Evolutionary conservation across 2,888 invertebrate species (phyloP).

Genomic region (Tridacna gigas): DNA sequence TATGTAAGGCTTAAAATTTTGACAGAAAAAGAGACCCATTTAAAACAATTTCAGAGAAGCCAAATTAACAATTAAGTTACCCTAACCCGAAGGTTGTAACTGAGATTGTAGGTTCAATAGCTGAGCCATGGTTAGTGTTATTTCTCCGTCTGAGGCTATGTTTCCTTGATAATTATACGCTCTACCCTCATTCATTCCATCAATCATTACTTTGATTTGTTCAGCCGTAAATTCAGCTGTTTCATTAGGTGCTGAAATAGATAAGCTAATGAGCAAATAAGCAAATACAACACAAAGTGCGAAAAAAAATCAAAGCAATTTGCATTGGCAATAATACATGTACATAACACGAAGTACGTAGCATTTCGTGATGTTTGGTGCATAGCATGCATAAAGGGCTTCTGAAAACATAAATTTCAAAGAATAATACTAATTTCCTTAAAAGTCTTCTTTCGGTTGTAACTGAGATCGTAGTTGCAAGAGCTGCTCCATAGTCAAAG

Average conservation of each 20-base stretch:
- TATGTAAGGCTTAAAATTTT: neutral
- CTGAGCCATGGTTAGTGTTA: constrained; percentile 1
- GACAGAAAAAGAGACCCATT: neutral
- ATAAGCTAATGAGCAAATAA: neutral
- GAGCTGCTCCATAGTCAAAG: too few species aligned
- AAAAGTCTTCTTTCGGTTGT: too few species aligned
- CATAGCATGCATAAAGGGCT: too few species aligned
- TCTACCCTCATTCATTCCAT: neutral
- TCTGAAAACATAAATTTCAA: too few species aligned
- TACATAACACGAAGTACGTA: too few species aligned
- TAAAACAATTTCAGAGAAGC: neutral
- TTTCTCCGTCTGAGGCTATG: constrained; percentile 7
- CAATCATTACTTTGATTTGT: constrained; percentile 4
- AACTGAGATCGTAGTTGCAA: too few species aligned
- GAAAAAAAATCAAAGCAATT: too few species aligned
- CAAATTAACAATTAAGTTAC: neutral
- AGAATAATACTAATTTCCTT: too few species aligned
- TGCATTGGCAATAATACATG: too few species aligned
- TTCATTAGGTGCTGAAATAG: neutral
- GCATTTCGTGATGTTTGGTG: too few species aligned
- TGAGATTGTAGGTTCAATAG: neutral
- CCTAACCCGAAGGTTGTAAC: neutral
- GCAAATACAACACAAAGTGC: neutral
- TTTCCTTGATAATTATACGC: constrained; percentile 9
- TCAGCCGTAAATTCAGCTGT: neutral